Evolutionary conservation across 2,797 vertebrate species (phyloP).

Genomic region (Arrhamphus sclerolepis): DNA sequence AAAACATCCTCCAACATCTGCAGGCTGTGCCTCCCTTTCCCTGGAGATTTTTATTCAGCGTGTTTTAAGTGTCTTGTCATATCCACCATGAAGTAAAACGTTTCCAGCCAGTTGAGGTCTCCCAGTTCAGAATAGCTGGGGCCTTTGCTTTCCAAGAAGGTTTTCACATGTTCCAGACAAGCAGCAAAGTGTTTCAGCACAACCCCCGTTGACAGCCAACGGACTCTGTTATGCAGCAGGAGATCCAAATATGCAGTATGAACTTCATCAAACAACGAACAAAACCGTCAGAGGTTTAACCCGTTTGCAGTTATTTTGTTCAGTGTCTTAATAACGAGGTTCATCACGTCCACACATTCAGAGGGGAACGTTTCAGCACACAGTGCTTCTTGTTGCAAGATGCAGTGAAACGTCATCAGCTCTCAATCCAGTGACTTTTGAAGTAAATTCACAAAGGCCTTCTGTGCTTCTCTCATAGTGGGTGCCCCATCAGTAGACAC

Average conservation of each 20-base stretch:
- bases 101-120: neutral
- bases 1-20: constrained; percentile 1
- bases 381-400: constrained; percentile 49
- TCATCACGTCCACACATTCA: constrained; percentile 25
- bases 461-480: constrained; percentile 27
- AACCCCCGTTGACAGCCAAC: neutral
- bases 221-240: neutral
- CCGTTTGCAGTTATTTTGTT: no score
- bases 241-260: constrained; percentile 28
- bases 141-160: neutral
- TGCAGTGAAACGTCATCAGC: constrained; percentile 37
- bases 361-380: constrained; percentile 37
- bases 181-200: neutral
- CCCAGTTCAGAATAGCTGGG: neutral
- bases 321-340: neutral
- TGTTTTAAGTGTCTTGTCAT: neutral
- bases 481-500: constrained; percentile 46
- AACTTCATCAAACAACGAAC: constrained; percentile 35
- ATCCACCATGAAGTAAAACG: neutral
- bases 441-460: constrained; percentile 40
- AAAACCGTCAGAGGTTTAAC: constrained; percentile 10
- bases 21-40: neutral
- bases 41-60: neutral
- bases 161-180: neutral
- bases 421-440: constrained; percentile 38